Conservation (phyloP, 2,113 vertebrate species). For the Chelonoidis abingdonii region DNA sequence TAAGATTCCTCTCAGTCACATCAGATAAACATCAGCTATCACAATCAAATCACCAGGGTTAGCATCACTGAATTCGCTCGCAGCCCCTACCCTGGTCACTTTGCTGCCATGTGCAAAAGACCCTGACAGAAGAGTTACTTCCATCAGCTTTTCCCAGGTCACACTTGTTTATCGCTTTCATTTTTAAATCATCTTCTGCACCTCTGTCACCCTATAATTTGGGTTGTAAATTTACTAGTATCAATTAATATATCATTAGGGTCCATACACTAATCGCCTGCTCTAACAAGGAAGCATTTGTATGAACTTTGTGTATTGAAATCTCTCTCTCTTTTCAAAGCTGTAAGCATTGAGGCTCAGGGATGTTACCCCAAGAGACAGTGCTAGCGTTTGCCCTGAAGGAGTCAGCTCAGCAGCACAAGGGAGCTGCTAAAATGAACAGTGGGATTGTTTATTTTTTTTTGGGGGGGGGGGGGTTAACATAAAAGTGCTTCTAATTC, state of each 20-base stretch:
- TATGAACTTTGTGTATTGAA: slow-evolving; percentile 46
- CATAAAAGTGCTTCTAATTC: neutral
- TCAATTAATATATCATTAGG: slow-evolving; percentile 69
- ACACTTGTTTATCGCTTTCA: fast-evolving
- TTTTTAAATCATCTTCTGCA: neutral
- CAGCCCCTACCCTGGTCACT: fast-evolving
- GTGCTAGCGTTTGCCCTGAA: neutral
- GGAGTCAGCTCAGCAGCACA: fast-evolving
- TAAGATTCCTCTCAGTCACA: neutral
- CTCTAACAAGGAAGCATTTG: neutral
- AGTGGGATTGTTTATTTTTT: too few species aligned
- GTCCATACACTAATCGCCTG: neutral
- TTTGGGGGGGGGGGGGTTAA: too few species aligned
- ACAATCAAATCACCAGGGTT: neutral
- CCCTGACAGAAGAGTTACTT: neutral
- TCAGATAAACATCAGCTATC: neutral
- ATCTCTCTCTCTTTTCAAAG: slow-evolving; percentile 38
- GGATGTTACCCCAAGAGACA: neutral
- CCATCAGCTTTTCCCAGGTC: fast-evolving
- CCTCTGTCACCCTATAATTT: neutral
- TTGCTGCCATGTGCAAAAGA: neutral
- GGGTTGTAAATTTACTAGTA: slow-evolving; percentile 14
- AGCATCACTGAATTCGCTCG: fast-evolving
- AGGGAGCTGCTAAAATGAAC: neutral
- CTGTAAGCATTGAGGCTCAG: neutral